Evolutionary conservation across 2,113 vertebrate genomes (phyloP).

Genomic region (Madoqua kirkii): DNA sequence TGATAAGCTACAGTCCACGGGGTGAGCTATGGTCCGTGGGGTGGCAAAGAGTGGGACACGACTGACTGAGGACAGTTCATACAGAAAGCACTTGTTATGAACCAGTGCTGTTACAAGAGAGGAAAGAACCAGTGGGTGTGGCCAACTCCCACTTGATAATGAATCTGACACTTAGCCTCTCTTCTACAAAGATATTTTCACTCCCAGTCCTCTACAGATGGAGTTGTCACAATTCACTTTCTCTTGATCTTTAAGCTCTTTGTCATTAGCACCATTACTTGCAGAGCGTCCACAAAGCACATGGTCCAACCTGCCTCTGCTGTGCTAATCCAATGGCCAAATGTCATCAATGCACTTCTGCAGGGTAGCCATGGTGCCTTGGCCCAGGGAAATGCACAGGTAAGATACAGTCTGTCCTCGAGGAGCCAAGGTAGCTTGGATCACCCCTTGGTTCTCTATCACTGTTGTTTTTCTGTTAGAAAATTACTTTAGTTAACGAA

Average conservation of each 20-base stretch:
- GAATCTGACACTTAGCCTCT: neutral
- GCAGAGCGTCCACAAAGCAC: neutral
- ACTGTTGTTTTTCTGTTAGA: neutral
- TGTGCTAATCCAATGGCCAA: neutral
- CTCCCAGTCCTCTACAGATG: neutral
- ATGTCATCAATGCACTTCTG: neutral
- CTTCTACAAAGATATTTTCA: neutral
- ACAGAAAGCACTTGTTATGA: neutral
- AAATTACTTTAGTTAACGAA: neutral
- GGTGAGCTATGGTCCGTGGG: neutral
- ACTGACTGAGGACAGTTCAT: neutral
- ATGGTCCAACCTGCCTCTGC: neutral
- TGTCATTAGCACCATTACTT: neutral
- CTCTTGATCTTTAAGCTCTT: neutral
- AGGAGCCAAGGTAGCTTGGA: neutral
- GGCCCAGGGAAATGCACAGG: neutral
- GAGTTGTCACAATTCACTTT: neutral
- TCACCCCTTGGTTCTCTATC: neutral
- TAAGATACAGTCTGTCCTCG: neutral
- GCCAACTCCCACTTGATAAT: neutral
- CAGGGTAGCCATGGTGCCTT: neutral
- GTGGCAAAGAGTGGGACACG: neutral
- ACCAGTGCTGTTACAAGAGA: neutral
- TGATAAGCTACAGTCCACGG: neutral
- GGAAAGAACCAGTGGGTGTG: neutral